Percentiles rank a stretch among this genome's conserved stretches.
These are phyloP conservation scores for Barypeithes pellucidus DNA, from an alignment of 2,888 invertebrate genomes.

Conservation along the genomic window DNA sequence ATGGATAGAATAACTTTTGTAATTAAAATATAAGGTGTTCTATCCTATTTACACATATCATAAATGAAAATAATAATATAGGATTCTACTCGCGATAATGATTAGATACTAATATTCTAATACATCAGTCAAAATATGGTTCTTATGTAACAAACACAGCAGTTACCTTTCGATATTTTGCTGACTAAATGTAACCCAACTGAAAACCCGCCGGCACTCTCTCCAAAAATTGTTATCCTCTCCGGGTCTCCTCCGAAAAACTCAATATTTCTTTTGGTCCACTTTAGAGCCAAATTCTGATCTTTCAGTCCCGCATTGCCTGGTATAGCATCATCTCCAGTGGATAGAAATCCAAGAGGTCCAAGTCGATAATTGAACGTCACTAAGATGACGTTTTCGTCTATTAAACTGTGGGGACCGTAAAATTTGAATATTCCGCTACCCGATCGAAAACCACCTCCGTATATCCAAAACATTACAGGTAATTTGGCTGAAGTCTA, in stretches of 20 bases:
- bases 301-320: slow-evolving; percentile 47
- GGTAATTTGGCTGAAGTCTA: slow-evolving; percentile 53
- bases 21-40: no score
- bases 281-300: slow-evolving; percentile 37
- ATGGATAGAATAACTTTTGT: no score
- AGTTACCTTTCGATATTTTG: slow-evolving; percentile 31
- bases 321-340: slow-evolving; percentile 34
- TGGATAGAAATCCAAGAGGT: slow-evolving; percentile 44
- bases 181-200: slow-evolving; percentile 42
- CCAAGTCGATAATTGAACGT: slow-evolving; percentile 62
- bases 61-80: no score
- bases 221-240: slow-evolving; percentile 42
- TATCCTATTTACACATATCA: no score
- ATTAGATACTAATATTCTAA: no score
- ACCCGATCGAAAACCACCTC: slow-evolving; percentile 64
- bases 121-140: no score
- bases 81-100: no score
- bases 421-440: slow-evolving; percentile 67
- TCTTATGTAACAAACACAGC: neutral
- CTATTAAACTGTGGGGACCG: slow-evolving; percentile 63
- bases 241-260: slow-evolving; percentile 43
- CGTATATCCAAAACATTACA: slow-evolving; percentile 66
- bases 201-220: slow-evolving; percentile 44
- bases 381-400: slow-evolving; percentile 62
- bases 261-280: slow-evolving; percentile 39